These are phyloP conservation scores for Heteronetta atricapilla DNA, from an alignment of 2,113 vertebrate genomes.

Conservation along the genomic window DNA sequence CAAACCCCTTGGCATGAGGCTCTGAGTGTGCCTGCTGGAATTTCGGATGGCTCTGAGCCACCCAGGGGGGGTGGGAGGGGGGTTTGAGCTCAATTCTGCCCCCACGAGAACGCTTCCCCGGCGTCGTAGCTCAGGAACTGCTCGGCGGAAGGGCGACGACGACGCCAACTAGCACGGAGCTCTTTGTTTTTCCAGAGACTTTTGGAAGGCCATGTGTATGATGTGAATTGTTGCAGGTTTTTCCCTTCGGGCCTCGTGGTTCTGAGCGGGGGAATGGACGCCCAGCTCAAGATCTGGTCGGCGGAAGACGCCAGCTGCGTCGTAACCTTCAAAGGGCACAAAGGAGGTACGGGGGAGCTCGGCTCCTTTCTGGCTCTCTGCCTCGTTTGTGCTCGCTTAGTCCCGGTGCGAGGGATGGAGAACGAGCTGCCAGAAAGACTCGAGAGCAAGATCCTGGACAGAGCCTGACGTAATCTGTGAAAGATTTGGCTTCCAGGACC, in stretches of 20 bases:
- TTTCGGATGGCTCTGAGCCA: not conserved
- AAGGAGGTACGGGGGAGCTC: no score
- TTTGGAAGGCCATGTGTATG: slow-evolving; percentile 83
- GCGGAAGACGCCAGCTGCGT: slow-evolving; percentile 79
- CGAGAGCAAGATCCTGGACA: not conserved
- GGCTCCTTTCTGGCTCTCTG: no score
- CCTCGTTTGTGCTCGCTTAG: not conserved
- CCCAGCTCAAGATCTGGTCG: slow-evolving; percentile 84
- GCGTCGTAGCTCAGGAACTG: not conserved
- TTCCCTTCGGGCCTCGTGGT: slow-evolving; percentile 84
- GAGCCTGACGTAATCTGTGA: not conserved
- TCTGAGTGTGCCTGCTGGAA: not conserved
- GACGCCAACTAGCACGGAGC: slow-evolving; percentile 52
- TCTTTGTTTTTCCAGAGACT: slow-evolving; percentile 81
- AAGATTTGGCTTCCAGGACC: not conserved
- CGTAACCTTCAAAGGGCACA: slow-evolving; percentile 82
- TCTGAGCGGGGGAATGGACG: slow-evolving; percentile 84
- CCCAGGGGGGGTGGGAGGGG: not conserved
- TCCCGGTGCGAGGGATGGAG: not conserved
- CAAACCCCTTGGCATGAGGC: not conserved
- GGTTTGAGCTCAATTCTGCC: not conserved
- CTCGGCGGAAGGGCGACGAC: not conserved
- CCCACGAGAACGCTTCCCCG: not conserved
- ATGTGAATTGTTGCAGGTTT: slow-evolving; percentile 85
- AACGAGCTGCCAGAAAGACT: not conserved